Evolutionary conservation across 2,888 invertebrate genomes (phyloP).

Genomic region (Timandra comae): DNA sequence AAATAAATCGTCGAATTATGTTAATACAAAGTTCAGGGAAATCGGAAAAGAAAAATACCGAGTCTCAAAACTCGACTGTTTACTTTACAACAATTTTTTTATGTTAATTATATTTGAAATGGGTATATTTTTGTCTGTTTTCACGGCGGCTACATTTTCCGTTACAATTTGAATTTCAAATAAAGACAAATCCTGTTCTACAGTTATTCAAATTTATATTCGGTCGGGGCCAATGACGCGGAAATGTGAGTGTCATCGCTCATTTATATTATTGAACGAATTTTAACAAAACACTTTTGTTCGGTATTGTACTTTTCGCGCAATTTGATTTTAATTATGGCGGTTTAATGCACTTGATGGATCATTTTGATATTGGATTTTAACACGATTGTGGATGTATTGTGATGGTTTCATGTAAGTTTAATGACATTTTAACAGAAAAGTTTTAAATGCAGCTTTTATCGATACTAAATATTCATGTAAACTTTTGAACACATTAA

Average conservation of each 20-base stretch:
- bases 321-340: too few species aligned
- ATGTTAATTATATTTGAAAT: conserved; percentile 62
- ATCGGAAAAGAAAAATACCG: conserved; percentile 27
- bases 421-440: too few species aligned
- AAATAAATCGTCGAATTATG: conserved; percentile 30
- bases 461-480: too few species aligned
- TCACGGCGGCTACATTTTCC: conserved; percentile 50
- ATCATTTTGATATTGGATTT: too few species aligned
- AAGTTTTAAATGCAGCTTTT: too few species aligned
- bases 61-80: conserved; percentile 44
- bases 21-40: conserved; percentile 27
- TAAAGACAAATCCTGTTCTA: conserved; percentile 55
- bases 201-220: conserved; percentile 62
- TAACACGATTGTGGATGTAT: too few species aligned
- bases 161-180: conserved; percentile 65
- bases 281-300: conserved; percentile 46
- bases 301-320: conserved; percentile 22
- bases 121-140: conserved; percentile 57
- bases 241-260: conserved; percentile 63
- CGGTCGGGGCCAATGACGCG: conserved; percentile 56
- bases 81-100: conserved; percentile 46
- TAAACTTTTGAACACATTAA: too few species aligned
- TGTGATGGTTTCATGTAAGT: too few species aligned
- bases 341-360: too few species aligned
- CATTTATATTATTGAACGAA: conserved; percentile 44